Conservation (phyloP, 2,113 vertebrate species). For the Mustelus asterias region DNA sequence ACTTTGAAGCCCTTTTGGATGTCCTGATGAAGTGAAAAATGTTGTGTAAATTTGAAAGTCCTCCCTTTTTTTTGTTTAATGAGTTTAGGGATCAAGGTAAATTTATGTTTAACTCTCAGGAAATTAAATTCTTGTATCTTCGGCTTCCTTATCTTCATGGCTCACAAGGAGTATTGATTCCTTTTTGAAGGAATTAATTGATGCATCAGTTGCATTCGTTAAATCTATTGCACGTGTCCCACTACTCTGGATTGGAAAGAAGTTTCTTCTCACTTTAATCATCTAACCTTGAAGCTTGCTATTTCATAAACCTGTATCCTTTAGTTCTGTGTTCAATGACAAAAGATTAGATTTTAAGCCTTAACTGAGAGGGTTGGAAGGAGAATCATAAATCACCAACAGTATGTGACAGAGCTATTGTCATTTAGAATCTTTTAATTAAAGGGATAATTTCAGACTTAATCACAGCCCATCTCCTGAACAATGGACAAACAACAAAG, state of each 20-base stretch:
- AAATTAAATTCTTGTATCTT: neutral
- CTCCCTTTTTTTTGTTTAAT: neutral
- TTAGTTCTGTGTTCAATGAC: neutral
- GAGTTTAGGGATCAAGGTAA: neutral
- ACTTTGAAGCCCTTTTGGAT: neutral
- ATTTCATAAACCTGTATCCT: neutral
- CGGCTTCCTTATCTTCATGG: neutral
- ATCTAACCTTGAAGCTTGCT: neutral
- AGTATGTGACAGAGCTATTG: neutral
- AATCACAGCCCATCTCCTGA: too few relatives aligned
- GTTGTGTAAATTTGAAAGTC: neutral
- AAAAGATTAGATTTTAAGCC: neutral
- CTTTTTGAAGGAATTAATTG: neutral
- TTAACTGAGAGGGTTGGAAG: neutral
- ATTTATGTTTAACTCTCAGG: neutral
- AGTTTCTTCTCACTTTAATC: neutral
- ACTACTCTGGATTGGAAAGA: neutral
- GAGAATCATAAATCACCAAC: neutral
- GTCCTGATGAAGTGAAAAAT: neutral
- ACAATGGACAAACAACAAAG: neutral
- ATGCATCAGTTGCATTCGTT: neutral
- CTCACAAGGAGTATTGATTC: slow-evolving; percentile 4
- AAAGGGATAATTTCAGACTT: slow-evolving; percentile 2
- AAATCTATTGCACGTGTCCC: neutral
- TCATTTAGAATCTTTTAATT: neutral